These are phyloP conservation scores for Panulirus ornatus DNA, from an alignment of 1,140 invertebrate species.

Conservation along the genomic window DNA sequence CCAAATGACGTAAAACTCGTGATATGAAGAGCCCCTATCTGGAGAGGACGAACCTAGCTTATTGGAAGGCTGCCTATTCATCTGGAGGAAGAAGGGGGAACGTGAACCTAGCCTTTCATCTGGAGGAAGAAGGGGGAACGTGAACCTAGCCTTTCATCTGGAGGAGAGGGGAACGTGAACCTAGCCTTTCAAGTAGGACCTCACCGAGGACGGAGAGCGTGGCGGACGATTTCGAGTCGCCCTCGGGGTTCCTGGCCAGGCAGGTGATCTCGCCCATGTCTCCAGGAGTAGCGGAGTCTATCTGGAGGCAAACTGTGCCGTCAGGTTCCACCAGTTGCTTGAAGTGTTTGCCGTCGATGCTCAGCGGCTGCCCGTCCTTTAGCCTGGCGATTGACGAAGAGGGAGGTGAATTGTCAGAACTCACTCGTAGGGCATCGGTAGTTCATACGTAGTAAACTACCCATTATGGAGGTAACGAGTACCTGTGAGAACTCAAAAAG, in stretches of 20 bases:
- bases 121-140: slow-evolving; percentile 84
- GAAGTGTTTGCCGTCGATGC: slow-evolving; percentile 62
- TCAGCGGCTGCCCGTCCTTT: slow-evolving; percentile 77
- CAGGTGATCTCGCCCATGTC: slow-evolving; percentile 83
- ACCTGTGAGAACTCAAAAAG: no score
- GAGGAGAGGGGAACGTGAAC: slow-evolving; percentile 85
- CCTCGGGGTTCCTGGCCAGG: slow-evolving; percentile 84
- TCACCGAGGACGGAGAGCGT: slow-evolving; percentile 76
- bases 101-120: no score
- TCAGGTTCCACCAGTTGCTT: slow-evolving; percentile 75
- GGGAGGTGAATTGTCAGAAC: no score
- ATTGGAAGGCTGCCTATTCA: no score
- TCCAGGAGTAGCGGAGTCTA: slow-evolving; percentile 80
- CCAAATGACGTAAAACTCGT: no score
- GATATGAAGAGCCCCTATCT: no score
- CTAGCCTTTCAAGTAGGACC: no score
- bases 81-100: slow-evolving; percentile 85
- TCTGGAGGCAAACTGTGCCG: slow-evolving; percentile 79
- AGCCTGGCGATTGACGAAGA: slow-evolving; percentile 56
- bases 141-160: no score
- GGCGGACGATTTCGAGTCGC: slow-evolving; percentile 80
- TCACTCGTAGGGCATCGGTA: no score
- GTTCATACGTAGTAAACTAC: no score
- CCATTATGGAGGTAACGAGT: no score
- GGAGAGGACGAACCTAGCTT: no score